phyloP scores from a whole-genome alignment of 2,113 vertebrate species.

The Dasyurus viverrinus region DNA sequence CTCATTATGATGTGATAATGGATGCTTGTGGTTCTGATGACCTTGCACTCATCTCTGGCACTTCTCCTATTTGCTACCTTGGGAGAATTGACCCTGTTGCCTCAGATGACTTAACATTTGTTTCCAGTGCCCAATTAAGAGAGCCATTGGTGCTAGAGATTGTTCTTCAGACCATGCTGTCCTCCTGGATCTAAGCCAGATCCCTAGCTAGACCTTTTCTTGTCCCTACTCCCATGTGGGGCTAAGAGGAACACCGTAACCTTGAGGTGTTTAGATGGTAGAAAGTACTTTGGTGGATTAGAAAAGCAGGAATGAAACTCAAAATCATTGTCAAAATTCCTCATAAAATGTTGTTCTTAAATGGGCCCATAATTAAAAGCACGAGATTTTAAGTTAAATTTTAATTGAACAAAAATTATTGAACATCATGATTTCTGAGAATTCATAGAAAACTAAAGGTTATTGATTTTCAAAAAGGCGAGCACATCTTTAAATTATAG shows the following conservation, averaged over 20 bases:
- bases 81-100: neutral
- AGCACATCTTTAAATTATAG: neutral
- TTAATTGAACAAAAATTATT: neutral
- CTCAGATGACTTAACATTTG: neutral
- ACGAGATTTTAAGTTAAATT: neutral
- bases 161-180: neutral
- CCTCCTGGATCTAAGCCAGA: neutral
- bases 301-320: slow-evolving; percentile 38
- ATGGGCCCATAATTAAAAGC: neutral
- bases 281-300: slow-evolving; percentile 5
- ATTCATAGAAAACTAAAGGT: neutral
- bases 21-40: neutral
- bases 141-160: neutral
- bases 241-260: slow-evolving; percentile 13
- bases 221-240: neutral
- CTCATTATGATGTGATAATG: neutral
- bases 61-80: neutral
- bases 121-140: neutral
- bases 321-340: neutral
- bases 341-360: neutral
- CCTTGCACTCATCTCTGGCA: neutral
- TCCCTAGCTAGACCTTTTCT: neutral
- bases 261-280: neutral
- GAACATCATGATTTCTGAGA: neutral
- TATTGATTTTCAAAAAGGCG: neutral